A percentile compares a stretch with the other conserved stretches of the same genome.
phyloP scores from a whole-genome alignment of 2,113 vertebrate genomes.

The Atractosteus spatula region DNA sequence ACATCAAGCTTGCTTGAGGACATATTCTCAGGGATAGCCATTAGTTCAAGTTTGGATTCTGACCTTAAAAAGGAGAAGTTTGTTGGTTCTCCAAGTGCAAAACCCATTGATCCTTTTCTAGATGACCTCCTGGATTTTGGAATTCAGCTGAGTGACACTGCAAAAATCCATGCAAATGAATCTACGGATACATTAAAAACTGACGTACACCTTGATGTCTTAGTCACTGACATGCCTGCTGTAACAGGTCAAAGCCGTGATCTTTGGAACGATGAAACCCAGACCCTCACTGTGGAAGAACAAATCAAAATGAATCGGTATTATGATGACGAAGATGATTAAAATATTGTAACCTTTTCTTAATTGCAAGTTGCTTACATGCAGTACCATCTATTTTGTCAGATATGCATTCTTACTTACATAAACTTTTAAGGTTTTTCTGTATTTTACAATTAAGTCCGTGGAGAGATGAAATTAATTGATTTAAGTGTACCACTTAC shows the following conservation, averaged over 20 bases:
- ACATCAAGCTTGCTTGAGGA: conserved; percentile 14
- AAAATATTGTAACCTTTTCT: neutral
- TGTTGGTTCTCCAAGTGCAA: neutral
- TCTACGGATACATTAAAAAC: neutral
- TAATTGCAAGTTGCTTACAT: neutral
- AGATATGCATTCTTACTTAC: conserved; percentile 18
- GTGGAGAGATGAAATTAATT: conserved; percentile 58
- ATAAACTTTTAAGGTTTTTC: conserved; percentile 12
- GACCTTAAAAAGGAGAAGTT: neutral
- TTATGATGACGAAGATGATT: conserved; percentile 51
- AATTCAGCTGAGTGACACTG: neutral
- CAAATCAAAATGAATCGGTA: conserved; percentile 65
- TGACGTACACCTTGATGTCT: neutral
- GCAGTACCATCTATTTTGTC: neutral
- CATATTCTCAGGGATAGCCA: conserved; percentile 1
- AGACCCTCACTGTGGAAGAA: conserved; percentile 40
- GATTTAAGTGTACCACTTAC: neutral
- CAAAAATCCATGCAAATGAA: neutral
- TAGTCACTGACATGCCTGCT: neutral
- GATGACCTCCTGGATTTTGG: conserved; percentile 17
- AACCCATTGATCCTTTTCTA: neutral
- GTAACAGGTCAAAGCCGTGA: neutral
- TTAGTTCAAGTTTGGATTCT: neutral
- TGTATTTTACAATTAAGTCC: conserved; percentile 45
- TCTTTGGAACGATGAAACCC: conserved; percentile 25